Conservation (phyloP, 1,140 invertebrate species). For the Drosophila guanche region DNA sequence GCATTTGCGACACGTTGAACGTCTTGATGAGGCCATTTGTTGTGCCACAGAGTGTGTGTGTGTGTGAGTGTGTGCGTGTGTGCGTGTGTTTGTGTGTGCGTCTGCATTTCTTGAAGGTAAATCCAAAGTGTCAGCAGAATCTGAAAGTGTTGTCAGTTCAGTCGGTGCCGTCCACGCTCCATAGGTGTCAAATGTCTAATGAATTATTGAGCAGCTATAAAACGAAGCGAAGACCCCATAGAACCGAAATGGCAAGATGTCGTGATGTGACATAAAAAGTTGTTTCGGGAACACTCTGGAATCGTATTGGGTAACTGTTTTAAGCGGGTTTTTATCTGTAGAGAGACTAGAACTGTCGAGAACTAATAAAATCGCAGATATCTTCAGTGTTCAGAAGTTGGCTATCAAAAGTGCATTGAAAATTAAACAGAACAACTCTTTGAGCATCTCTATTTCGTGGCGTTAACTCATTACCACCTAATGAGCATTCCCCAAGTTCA, state of each 20-base stretch:
- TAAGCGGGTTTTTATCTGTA: no score
- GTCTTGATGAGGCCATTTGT: slow-evolving; percentile 68
- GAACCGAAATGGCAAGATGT: slow-evolving; percentile 17
- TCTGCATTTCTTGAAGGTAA: slow-evolving; percentile 12
- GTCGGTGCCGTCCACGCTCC: slow-evolving; percentile 11
- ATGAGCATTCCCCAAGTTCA: neutral
- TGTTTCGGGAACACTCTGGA: neutral
- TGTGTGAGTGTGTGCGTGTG: slow-evolving; percentile 4
- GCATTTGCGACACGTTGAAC: slow-evolving; percentile 67
- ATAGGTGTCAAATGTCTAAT: slow-evolving; percentile 45
- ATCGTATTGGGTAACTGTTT: neutral
- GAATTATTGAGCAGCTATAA: slow-evolving; percentile 48
- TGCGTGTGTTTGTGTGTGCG: slow-evolving; percentile 9
- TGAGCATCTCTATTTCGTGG: no score
- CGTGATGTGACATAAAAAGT: slow-evolving; percentile 17
- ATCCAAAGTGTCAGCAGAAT: slow-evolving; percentile 45
- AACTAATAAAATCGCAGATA: no score
- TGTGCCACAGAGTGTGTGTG: slow-evolving; percentile 17
- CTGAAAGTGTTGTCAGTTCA: slow-evolving; percentile 33
- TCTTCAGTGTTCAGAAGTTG: no score
- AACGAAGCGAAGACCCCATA: neutral
- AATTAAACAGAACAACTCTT: no score
- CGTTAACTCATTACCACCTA: neutral
- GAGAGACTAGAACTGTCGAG: no score
- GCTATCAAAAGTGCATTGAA: no score